Evolutionary conservation across 2,888 invertebrate genomes (phyloP).

Genomic region (Graphium colonna): DNA sequence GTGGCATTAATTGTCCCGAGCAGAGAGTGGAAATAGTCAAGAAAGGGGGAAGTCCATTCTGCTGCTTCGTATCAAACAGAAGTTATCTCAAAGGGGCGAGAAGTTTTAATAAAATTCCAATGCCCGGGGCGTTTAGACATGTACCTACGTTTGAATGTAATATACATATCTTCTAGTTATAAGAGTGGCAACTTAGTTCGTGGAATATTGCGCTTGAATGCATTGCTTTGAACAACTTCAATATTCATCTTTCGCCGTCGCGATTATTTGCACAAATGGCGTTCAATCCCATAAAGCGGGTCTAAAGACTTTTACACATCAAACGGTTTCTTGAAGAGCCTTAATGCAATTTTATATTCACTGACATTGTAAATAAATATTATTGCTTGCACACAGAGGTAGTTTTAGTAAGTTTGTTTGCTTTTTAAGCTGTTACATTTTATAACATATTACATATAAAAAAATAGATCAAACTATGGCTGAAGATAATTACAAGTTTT

Average conservation of each 20-base stretch:
- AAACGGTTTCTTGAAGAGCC: conserved; percentile 8
- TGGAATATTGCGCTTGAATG: conserved; percentile 47
- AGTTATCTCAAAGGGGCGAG: conserved; percentile 74
- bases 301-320: conserved; percentile 18
- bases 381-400: no score
- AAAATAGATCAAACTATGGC: not conserved
- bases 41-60: conserved; percentile 35
- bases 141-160: conserved; percentile 56
- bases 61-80: conserved; percentile 71
- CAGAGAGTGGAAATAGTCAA: conserved; percentile 31
- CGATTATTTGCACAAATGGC: conserved; percentile 38
- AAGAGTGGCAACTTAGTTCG: conserved; percentile 50
- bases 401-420: no score
- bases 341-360: no score
- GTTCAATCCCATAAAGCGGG: conserved; percentile 30
- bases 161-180: conserved; percentile 56
- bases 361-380: no score
- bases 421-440: no score
- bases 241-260: conserved; percentile 48
- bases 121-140: conserved; percentile 60
- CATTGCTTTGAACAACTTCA: conserved; percentile 50
- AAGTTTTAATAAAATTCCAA: conserved; percentile 76
- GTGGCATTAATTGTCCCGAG: conserved; percentile 68
- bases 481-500: not conserved
- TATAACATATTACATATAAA: not conserved